Base-by-base conservation (phyloP, 2,113 vertebrate genomes). In the Clarias batrachus region DNA sequence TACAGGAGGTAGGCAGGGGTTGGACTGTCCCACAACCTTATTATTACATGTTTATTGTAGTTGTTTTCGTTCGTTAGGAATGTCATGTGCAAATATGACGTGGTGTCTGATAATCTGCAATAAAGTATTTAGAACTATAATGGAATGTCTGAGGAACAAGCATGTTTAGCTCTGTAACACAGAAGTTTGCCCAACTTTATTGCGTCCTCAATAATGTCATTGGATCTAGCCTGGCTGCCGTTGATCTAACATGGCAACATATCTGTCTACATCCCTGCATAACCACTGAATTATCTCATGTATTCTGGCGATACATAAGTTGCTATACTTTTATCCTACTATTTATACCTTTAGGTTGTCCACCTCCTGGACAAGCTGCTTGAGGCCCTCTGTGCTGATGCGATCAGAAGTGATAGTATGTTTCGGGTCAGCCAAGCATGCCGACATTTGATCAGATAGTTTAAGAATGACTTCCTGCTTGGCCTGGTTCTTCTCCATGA, bases 401-500 rank as follows among this genome's bases (percentile, higher is more conserved):
- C 89, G 82, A 4, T 90, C 59, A n/a, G 48, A 54, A 0, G 80
- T 56, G 66, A 90, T 7, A 0, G 88, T 77, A 1, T 59, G 41
- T 0, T 82, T 85, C 0, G 86, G 87, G 7, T 93, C 92, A 1
- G 87, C 90, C 79, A 93, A 78, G 37, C 92, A 94, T 81, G 56
- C 86, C 0, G 94, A 92, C 92, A 97, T 86, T 88, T 97, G 95
- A 87, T 98, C 95, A 0, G 96, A 96, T 81, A 98, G 95, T 89
- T 96, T 95, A 65, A 96, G 88, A 90, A 99, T 96, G 90, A 99
- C 96, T 94, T 97, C 93, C 90, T 97, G 96, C 92, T 97, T 97
- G 89, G 96, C 96, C 0, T 94, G 90, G 92, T 97, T 98, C 92
- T 96, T 98, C 85, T 98, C 96, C 92, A 92, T 94, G 81, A 98